Base-by-base conservation (phyloP, 23 tunicate genomes). In the Ascidia mentula region DNA sequence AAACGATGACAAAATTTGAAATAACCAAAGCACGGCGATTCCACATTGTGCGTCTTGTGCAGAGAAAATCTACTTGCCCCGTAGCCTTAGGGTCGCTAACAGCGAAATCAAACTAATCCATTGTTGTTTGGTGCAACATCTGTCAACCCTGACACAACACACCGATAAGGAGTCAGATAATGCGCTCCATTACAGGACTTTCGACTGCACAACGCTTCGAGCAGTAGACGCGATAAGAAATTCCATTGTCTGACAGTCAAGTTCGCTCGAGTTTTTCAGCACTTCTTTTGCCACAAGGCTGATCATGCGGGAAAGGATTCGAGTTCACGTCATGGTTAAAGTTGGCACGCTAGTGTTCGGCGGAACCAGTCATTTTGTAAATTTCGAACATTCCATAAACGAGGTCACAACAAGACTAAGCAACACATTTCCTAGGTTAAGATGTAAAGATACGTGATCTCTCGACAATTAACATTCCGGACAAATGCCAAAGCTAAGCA, bases 171-270 rank as follows among this genome's bases (percentile, higher is more conserved):
- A 26, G 65, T 53, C 28, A 53, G 65, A 53, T 53, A 53, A 53
- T 53, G 65, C 65, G 12, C 65, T 53, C 65, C 65, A 53, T 53
- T 53, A 53, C 65, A 53, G 65, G 65, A 53, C 65, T 53, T 53
- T 42, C 24, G 4, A 53, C 13, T 53, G 65, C 65, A 53, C 65
- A 53, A 26, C 65, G 65, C 65, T 20, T 28, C 65, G 13, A 53
- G 28, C 65, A 20, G 28, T 6, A 1, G 28, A 26, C 65, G 7
- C 24, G 65, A 53, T 53, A 53, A 53, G 28, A 53, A 6, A 53
- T 53, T 53, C 65, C 65, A 53, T 53, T 53, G 65, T 53, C 65
- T 53, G 65, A 28, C 65, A 20, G 65, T 53, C 65, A 53, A 53
- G 65, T 53, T 53, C 65, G 24, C 24, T 53, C 65, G 65, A 53